These are phyloP conservation scores for Melanostoma mellinum DNA, from an alignment of 2,888 invertebrate genomes.

Conservation along the genomic window DNA sequence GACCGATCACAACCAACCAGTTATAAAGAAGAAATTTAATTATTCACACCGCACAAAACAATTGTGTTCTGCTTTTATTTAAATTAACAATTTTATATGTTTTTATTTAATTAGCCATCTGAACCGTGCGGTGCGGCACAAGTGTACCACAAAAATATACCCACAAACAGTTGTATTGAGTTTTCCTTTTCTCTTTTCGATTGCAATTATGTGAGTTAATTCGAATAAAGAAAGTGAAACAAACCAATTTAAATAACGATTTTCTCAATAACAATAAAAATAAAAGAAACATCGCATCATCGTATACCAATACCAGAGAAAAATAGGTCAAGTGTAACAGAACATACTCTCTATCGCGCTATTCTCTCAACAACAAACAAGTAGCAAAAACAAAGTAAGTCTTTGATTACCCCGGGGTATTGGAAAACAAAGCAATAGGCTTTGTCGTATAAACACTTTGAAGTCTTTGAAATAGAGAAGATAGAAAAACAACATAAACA, in stretches of 20 bases:
- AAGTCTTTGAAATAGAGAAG: neutral
- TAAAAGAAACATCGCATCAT: neutral
- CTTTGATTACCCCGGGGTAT: neutral
- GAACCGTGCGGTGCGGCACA: too few relatives aligned
- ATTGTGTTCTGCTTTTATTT: too few relatives aligned
- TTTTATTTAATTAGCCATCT: too few relatives aligned
- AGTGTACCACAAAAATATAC: too few relatives aligned
- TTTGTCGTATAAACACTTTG: neutral
- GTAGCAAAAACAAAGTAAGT: neutral
- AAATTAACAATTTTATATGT: too few relatives aligned
- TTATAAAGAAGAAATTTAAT: too few relatives aligned
- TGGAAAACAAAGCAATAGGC: constrained; percentile 16
- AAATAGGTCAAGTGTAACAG: constrained; percentile 27
- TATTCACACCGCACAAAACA: too few relatives aligned
- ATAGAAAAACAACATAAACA: neutral
- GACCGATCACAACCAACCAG: too few relatives aligned
- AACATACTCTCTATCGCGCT: neutral
- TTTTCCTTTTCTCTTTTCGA: too few relatives aligned
- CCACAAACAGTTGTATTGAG: too few relatives aligned
- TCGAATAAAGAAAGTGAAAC: constrained; percentile 25
- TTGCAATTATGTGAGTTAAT: neutral
- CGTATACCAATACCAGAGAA: neutral
- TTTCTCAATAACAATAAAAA: neutral
- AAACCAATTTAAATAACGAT: neutral
- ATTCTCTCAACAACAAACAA: neutral